A percentile compares a stretch with the other conserved stretches of the same genome.
phyloP scores from a whole-genome alignment of 2,113 vertebrate species.

The Notechis scutatus region DNA sequence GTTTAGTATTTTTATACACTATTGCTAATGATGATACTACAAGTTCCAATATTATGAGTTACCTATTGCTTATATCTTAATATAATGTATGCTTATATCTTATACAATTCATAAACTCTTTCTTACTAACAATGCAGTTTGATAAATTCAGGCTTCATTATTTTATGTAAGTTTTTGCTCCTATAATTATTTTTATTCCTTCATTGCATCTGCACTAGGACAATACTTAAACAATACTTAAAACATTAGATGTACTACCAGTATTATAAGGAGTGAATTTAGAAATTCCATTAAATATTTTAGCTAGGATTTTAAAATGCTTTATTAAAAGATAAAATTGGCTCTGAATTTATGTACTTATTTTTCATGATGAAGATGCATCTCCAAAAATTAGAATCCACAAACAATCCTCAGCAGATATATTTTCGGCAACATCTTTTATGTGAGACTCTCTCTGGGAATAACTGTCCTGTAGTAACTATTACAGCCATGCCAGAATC shows the following conservation, averaged over 20 bases:
- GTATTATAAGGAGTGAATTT: neutral
- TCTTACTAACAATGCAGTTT: neutral
- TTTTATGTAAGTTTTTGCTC: neutral
- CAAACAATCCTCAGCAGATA: constrained; percentile 85
- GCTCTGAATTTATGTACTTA: neutral
- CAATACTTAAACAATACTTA: neutral
- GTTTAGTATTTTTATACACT: neutral
- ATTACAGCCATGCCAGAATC: constrained; percentile 97
- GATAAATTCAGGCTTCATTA: neutral
- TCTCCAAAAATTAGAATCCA: constrained; percentile 86
- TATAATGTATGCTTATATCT: neutral
- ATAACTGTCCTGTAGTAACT: constrained; percentile 90
- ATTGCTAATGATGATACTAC: neutral
- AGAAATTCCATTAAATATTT: neutral
- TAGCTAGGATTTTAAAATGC: neutral
- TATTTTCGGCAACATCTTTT: constrained; percentile 90
- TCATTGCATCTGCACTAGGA: neutral
- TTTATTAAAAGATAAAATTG: neutral
- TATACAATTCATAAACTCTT: neutral
- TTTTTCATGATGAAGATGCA: constrained; percentile 84
- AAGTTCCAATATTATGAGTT: neutral
- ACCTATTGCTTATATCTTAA: neutral
- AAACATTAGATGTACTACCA: neutral
- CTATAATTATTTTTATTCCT: neutral
- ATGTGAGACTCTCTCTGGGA: constrained; percentile 90